Base-by-base conservation (phyloP, 2,797 vertebrate genomes). In the Lophius americanus region DNA sequence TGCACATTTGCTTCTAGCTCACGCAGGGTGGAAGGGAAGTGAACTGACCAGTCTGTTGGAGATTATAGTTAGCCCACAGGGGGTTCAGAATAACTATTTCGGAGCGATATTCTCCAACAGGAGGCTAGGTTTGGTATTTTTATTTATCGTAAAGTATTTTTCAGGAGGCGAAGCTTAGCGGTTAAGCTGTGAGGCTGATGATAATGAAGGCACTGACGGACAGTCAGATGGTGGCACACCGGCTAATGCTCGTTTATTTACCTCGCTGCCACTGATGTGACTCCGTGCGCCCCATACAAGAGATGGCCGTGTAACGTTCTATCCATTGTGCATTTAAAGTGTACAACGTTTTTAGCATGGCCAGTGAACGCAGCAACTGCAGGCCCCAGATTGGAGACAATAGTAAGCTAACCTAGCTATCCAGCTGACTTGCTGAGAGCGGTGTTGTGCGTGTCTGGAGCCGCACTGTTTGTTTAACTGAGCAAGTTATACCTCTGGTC, bases 351-450 rank as follows among this genome's bases (percentile, higher is more conserved):
- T 66, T 12, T 44, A 79, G 42, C 36, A 91, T 90, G 90, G 79
- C 73, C 62, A 81, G 83, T 72, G 78, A 89, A 79, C 84, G 88
- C 68, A 87, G 85, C 78, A 85, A 85, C 35, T 84, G 85, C 81
- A 90, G 92, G 90, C 92, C 89, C 64, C 82, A 75, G 64, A 59
- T 51, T 67, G 83, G 80, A 88, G 79, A 91, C 88, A 90, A 89
- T 86, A 86, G 86, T 81, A 60, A 60, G 90, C 85, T 88, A 91
- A 69, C 68, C 51, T 32, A 53, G 81, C 88, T 87, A 85, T 82
- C 86, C 8, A 60, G 58, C 69, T 67, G 44, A 82, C 79, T 82
- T 53, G 86, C 83, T 86, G 42, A 56, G 60, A 61, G 75, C 82
- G 64, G 60, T 51, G 61, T 37, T 64, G 64, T 73, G 59, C 13